Evolutionary conservation across 2,113 vertebrate genomes (phyloP).

Genomic region (Austrofundulus limnaeus): DNA sequence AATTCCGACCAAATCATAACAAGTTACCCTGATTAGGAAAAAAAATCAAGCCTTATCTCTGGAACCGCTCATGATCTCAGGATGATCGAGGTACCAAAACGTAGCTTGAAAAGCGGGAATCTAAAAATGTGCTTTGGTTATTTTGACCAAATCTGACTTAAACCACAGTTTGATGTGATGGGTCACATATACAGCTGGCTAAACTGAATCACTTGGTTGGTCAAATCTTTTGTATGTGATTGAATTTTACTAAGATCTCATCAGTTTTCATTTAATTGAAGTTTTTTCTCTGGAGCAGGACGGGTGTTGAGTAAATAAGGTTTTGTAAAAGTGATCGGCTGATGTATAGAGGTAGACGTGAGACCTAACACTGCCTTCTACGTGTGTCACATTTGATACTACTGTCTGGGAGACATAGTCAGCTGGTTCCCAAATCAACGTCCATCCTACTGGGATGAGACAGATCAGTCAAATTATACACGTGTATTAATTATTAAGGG

Average conservation of each 20-base stretch:
- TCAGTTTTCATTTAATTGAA: constrained; percentile 21
- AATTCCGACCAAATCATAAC: no score
- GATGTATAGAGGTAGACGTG: constrained; percentile 73
- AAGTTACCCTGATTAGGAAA: no score
- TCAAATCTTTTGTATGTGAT: constrained; percentile 18
- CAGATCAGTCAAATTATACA: constrained; percentile 9
- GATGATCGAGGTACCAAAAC: no score
- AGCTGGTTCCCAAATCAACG: constrained; percentile 65
- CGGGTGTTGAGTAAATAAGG: constrained; percentile 58
- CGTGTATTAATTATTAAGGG: neutral
- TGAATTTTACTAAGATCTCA: constrained; percentile 18
- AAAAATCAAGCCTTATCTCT: no score
- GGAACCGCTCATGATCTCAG: no score
- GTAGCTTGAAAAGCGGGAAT: no score
- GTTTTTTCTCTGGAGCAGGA: constrained; percentile 32
- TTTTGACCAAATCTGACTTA: no score
- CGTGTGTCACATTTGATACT: constrained; percentile 77
- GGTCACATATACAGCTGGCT: constrained; percentile 13
- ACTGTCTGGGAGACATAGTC: constrained; percentile 58
- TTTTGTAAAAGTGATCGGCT: constrained; percentile 45
- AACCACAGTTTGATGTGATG: no score
- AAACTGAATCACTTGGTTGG: constrained; percentile 33
- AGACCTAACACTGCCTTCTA: constrained; percentile 69
- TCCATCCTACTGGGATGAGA: constrained; percentile 46
- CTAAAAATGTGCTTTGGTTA: no score